Conservation (phyloP, 2,888 invertebrate genomes). For the Chrysodeixis includens region DNA sequence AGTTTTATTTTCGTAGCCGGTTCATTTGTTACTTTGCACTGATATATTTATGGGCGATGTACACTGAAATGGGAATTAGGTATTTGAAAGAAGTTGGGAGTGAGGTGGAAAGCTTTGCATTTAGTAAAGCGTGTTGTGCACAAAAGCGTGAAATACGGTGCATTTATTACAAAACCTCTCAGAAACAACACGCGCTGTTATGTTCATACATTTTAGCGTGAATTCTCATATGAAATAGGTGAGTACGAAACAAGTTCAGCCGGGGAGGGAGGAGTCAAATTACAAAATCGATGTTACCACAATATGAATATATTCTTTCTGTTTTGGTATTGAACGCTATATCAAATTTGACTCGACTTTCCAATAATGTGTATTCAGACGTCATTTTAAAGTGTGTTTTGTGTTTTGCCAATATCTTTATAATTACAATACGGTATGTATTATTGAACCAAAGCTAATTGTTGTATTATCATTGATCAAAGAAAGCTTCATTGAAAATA, state of each 20-base stretch:
- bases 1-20: conserved; percentile 39
- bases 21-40: conserved; percentile 29
- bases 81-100: conserved; percentile 2
- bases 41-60: conserved; percentile 32
- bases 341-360: conserved; percentile 2
- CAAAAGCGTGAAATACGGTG: conserved; percentile 24
- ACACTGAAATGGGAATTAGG: conserved; percentile 22
- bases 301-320: conserved; percentile 21
- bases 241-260: conserved; percentile 17
- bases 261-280: conserved; percentile 33
- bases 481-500: too few relatives aligned
- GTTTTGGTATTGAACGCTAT: conserved; percentile 13
- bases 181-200: conserved; percentile 26
- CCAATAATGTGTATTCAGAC: too few relatives aligned
- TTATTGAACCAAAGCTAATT: too few relatives aligned
- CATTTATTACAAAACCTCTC: conserved; percentile 17
- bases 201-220: conserved; percentile 9
- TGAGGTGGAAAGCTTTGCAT: conserved; percentile 13
- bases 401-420: conserved; percentile 7
- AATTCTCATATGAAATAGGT: conserved; percentile 8
- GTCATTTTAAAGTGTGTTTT: background rate
- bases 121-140: conserved; percentile 26
- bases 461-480: too few relatives aligned
- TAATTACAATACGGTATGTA: background rate
- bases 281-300: conserved; percentile 43